Conservation (phyloP, 2,797 vertebrate species). For the Sternarchorhynchus goeldii region DNA sequence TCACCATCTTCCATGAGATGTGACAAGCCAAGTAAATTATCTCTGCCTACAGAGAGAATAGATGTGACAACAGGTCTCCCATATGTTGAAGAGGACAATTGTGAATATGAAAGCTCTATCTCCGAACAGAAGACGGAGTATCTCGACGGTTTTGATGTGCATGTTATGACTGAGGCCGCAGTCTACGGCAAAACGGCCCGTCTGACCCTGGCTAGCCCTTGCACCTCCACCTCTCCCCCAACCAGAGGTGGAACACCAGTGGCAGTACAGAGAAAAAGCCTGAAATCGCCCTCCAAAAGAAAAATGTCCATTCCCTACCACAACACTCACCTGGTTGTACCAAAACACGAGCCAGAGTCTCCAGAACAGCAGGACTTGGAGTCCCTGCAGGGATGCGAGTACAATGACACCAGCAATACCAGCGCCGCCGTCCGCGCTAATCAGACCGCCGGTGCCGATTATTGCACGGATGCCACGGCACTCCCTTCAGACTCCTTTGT, state of each 20-base stretch:
- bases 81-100: slow-evolving; percentile 78
- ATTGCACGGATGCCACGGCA: slow-evolving; percentile 73
- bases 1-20: slow-evolving; percentile 76
- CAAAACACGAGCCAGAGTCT: slow-evolving; percentile 79
- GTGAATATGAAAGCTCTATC: slow-evolving; percentile 73
- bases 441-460: slow-evolving; percentile 72
- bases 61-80: slow-evolving; percentile 81
- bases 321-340: slow-evolving; percentile 83
- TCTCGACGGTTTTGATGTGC: slow-evolving; percentile 72
- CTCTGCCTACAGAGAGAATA: slow-evolving; percentile 77
- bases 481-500: slow-evolving; percentile 60
- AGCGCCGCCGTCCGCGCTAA: slow-evolving; percentile 60
- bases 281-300: slow-evolving; percentile 66
- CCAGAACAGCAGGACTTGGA: slow-evolving; percentile 78
- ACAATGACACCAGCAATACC: slow-evolving; percentile 77
- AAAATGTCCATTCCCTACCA: slow-evolving; percentile 79
- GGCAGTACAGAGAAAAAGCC: slow-evolving; percentile 61
- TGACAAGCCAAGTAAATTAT: slow-evolving; percentile 82
- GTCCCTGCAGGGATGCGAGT: slow-evolving; percentile 80
- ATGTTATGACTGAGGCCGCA: slow-evolving; percentile 75
- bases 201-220: slow-evolving; percentile 72
- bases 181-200: slow-evolving; percentile 78
- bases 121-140: slow-evolving; percentile 80
- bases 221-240: slow-evolving; percentile 69
- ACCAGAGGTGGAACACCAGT: slow-evolving; percentile 73